Evolutionary conservation across 2,797 vertebrate genomes (phyloP), one percentile per base, ranked within the genome.

Genomic region (Sphenodon punctatus): DNA sequence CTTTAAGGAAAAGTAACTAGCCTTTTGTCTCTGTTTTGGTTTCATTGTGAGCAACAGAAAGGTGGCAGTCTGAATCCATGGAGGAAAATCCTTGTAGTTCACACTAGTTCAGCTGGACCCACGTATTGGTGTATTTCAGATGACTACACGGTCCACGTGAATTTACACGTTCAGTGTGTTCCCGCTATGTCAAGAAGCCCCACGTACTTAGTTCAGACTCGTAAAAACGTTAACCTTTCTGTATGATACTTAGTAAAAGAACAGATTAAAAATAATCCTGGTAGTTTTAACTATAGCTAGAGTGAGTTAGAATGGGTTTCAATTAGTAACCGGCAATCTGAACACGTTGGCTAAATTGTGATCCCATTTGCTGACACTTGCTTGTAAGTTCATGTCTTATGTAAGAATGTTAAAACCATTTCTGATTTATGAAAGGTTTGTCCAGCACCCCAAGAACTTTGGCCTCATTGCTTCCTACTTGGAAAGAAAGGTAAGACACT

Each of bases 381-480:
- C 67, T 78, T 61, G n/a, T 75, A 79, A 79, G 25, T 6, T 85
- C 1, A 1, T 60, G 66, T 71, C 73, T 88, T 68, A 46, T 63
- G 36, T 83, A 81, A 88, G 89, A 90, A 69, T 75, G 55, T 53
- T 53, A 49, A 67, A 82, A 60, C 80, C 77, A 86, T 82, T 91
- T 91, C 61, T 86, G 42, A 42, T 80, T 92, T 91, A 38, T 65
- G 15, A 48, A 93, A 99, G 99, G 95, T 99, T 99, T 96, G 97
- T 99, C 82, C 98, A 99, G 75, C 99, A 99, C 94, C 99, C 99
- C 75, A 99, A 99, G 95, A 99, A 99, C 94, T 99, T 99, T 95
- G 97, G 97, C 87, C 94, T 99, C 74, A 99, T 99, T 90, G 98
- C 98, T 80, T 98, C 99, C n/a, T 99, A 98, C 93, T 95, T 99